Evolutionary conservation across 2,113 vertebrate species (phyloP).

Genomic region (Gallinago media): DNA sequence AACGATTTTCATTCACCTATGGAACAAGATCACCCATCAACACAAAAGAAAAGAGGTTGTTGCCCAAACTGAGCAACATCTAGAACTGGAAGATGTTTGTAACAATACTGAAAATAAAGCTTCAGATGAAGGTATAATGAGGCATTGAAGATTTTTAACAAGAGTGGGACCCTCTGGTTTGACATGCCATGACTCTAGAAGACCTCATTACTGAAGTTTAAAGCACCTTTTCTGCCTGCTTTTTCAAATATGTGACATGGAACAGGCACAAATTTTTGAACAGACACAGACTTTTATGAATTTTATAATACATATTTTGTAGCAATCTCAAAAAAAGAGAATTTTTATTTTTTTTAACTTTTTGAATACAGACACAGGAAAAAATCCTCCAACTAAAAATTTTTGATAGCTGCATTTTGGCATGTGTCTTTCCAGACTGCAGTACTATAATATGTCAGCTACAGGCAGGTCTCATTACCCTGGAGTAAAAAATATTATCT

Average conservation of each 20-base stretch:
- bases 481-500: not conserved
- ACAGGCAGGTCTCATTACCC: not conserved
- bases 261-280: not conserved
- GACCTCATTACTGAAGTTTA: not conserved
- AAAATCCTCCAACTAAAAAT: not conserved
- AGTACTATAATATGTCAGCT: not conserved
- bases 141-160: not conserved
- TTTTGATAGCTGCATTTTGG: not conserved
- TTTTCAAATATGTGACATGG: not conserved
- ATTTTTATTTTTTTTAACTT: not conserved
- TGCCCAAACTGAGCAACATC: not conserved
- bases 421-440: not conserved
- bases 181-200: not conserved
- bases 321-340: not conserved
- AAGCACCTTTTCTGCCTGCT: not conserved
- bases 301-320: not conserved
- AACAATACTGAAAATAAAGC: not conserved
- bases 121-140: not conserved
- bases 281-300: not conserved
- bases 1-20: not conserved
- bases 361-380: not conserved
- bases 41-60: not conserved
- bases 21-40: not conserved
- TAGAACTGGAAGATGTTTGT: not conserved
- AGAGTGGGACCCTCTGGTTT: not conserved